Conservation (phyloP, 2,888 invertebrate species). For the Busseola fusca region DNA sequence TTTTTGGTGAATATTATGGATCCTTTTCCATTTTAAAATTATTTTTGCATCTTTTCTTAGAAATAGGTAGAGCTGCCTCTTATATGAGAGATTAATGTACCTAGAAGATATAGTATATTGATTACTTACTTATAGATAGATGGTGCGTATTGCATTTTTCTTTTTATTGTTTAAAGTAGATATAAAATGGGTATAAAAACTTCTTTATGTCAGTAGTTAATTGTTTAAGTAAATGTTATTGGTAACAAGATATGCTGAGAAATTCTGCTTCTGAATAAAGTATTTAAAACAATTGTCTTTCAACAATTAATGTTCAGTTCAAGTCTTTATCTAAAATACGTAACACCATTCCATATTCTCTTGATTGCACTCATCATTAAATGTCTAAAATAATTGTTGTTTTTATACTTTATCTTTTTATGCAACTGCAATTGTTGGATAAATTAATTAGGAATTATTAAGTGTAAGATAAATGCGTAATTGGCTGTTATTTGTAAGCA, state of each 20-base stretch:
- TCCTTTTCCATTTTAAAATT: slow-evolving; percentile 27
- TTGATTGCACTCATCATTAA: slow-evolving; percentile 7
- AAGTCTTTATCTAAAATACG: slow-evolving; percentile 4
- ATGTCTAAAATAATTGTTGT: slow-evolving; percentile 5
- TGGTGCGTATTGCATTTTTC: not conserved
- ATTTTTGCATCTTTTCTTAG: not conserved
- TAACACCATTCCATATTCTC: not conserved
- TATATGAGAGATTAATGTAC: not conserved
- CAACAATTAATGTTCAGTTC: slow-evolving; percentile 11
- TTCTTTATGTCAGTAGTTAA: slow-evolving; percentile 5
- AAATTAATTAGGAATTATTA: slow-evolving; percentile 39
- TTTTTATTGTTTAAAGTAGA: slow-evolving; percentile 9
- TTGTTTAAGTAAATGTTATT: slow-evolving; percentile 36
- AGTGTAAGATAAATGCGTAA: slow-evolving; percentile 18
- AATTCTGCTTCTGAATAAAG: slow-evolving; percentile 20
- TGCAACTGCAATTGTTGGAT: slow-evolving; percentile 11
- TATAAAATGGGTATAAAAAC: not conserved
- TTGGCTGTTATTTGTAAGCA: slow-evolving; percentile 16
- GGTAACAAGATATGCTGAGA: slow-evolving; percentile 18
- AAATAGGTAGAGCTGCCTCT: not conserved
- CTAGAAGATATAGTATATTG: not conserved
- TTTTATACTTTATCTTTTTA: not conserved
- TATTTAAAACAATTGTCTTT: slow-evolving; percentile 28
- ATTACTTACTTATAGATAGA: not conserved
- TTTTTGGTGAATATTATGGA: slow-evolving; percentile 41